These are phyloP conservation scores for Cyphomyrus plagiostoma DNA, from an alignment of 2,113 vertebrate species.

Conservation along the genomic window DNA sequence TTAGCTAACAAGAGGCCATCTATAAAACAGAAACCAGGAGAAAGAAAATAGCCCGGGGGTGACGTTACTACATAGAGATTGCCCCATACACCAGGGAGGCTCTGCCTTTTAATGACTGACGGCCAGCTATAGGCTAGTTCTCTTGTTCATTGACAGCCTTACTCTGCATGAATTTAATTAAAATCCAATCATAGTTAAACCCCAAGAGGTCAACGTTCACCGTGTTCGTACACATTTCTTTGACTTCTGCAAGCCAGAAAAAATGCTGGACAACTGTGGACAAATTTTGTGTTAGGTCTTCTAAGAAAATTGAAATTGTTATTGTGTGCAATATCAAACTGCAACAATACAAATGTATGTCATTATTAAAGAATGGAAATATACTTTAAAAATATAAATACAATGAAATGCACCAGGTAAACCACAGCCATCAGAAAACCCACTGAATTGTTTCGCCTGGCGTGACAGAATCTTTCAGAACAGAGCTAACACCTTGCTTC, in stretches of 20 bases:
- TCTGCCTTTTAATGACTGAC: slow-evolving; percentile 48
- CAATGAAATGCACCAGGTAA: background rate
- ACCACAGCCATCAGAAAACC: background rate
- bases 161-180: background rate
- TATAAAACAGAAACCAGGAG: slow-evolving; percentile 55
- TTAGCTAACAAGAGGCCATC: slow-evolving; percentile 71
- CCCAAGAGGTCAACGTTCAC: background rate
- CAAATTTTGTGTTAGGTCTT: background rate
- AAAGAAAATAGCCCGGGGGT: slow-evolving; percentile 50
- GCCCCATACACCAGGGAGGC: slow-evolving; percentile 53
- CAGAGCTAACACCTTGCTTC: background rate
- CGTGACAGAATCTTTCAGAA: background rate
- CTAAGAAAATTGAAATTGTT: background rate
- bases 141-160: slow-evolving; percentile 31
- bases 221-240: background rate
- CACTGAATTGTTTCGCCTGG: background rate
- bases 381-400: background rate
- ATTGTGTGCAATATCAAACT: background rate
- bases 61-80: slow-evolving; percentile 64
- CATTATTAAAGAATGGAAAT: background rate
- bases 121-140: slow-evolving; percentile 44
- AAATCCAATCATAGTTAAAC: background rate
- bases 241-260: background rate
- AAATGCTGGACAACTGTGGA: background rate
- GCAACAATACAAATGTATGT: background rate